A percentile compares a stretch with the other conserved stretches of the same genome.
phyloP scores from a whole-genome alignment of 1,140 invertebrate species.

The Eriocheir sinensis region DNA sequence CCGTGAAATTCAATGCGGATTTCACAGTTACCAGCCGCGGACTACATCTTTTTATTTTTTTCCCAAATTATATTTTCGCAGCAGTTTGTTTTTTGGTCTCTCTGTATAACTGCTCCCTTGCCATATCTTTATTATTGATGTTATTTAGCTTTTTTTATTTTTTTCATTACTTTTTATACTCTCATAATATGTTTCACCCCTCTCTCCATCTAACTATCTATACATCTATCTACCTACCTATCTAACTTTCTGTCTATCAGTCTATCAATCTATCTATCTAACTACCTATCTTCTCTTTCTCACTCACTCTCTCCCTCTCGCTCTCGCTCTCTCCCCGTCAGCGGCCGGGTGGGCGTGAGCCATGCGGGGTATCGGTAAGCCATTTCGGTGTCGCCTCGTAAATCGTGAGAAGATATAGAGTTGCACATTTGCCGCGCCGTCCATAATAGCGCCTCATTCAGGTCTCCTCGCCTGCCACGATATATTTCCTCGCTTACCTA shows the following conservation, averaged over 20 bases:
- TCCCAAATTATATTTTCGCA: no score
- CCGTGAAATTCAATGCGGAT: not conserved
- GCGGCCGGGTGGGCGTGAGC: not conserved
- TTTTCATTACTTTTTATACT: no score
- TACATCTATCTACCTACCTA: no score
- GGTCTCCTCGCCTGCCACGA: not conserved
- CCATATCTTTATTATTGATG: no score
- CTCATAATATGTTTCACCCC: no score
- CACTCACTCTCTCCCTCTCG: slow-evolving; percentile 9
- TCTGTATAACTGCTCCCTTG: no score
- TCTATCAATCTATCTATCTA: not conserved
- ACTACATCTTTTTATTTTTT: no score
- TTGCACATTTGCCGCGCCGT: slow-evolving; percentile 11
- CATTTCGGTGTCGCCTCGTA: not conserved
- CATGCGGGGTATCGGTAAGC: not conserved
- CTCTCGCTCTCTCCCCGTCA: not conserved
- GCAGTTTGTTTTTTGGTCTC: no score
- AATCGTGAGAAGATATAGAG: not conserved
- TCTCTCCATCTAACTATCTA: no score
- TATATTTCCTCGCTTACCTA: not conserved
- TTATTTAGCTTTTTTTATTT: no score
- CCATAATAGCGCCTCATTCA: not conserved
- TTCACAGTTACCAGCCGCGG: not conserved
- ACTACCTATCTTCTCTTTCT: no score
- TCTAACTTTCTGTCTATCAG: not conserved